Conservation (phyloP, 2,888 invertebrate genomes). For the Prosapia bicincta region DNA sequence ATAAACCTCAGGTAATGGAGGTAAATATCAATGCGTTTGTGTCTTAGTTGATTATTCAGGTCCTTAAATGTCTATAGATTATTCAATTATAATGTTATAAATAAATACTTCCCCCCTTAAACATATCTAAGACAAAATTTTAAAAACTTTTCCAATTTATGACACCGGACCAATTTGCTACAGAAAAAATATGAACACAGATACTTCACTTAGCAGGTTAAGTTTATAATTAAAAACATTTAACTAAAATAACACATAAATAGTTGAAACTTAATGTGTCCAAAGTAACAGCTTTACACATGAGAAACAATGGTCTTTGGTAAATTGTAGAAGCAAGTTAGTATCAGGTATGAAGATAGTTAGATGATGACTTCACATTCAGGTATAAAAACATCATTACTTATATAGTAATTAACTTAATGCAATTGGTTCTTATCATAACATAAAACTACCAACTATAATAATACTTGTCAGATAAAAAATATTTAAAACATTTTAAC, state of each 20-base stretch:
- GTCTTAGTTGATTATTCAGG: no score
- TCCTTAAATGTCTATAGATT: no score
- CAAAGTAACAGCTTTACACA: not conserved
- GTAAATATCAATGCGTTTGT: no score
- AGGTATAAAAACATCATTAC: not conserved
- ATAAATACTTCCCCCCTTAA: no score
- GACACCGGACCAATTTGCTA: no score
- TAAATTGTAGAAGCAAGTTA: not conserved
- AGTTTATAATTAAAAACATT: not conserved
- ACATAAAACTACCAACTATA: not conserved
- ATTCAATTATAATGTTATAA: no score
- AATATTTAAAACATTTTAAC: not conserved
- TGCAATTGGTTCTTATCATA: not conserved
- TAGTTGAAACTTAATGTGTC: not conserved
- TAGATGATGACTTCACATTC: not conserved
- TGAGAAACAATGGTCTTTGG: not conserved
- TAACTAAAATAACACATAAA: not conserved
- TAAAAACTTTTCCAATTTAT: no score
- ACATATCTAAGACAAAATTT: no score
- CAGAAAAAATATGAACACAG: not conserved
- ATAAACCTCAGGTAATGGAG: no score
- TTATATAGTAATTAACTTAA: not conserved
- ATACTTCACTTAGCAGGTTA: not conserved
- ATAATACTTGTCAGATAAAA: not conserved
- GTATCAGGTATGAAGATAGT: not conserved